Percentiles rank a stretch among this genome's conserved stretches.
Conservation (phyloP, 2,888 invertebrate species). For the Deroplatys truncata region DNA sequence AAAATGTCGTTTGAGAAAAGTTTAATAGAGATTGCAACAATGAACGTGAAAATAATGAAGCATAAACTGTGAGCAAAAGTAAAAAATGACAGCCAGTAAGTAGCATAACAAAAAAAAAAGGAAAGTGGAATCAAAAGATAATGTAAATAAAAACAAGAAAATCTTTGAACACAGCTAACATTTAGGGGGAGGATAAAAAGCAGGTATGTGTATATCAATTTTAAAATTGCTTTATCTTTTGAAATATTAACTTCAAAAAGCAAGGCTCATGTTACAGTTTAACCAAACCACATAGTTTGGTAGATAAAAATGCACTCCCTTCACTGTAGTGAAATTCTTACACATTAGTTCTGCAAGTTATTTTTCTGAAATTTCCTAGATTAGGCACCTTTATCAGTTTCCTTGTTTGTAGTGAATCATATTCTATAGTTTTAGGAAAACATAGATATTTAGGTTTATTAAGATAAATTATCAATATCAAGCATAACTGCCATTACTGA, state of each 20-base stretch:
- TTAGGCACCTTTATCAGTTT: background rate
- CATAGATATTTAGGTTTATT: background rate
- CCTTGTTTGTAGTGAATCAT: background rate
- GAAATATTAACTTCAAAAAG: background rate
- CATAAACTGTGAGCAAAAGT: too few species aligned
- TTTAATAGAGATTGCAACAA: too few species aligned
- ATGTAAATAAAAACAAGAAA: too few species aligned
- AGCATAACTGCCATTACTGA: background rate
- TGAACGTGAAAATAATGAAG: too few species aligned
- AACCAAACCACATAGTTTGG: background rate
- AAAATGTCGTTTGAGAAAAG: too few species aligned
- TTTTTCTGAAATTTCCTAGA: background rate
- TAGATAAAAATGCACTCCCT: background rate
- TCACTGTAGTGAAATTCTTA: background rate
- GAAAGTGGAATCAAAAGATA: too few species aligned
- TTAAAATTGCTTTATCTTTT: background rate
- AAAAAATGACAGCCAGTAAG: too few species aligned
- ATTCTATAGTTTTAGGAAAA: background rate
- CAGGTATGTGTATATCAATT: too few species aligned
- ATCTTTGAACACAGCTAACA: too few species aligned
- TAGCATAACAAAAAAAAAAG: too few species aligned
- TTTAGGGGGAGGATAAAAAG: too few species aligned
- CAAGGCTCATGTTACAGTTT: background rate
- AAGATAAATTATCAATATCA: background rate
- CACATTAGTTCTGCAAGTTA: background rate